Percentiles rank a stretch among this genome's conserved stretches.
Evolutionary conservation across 2,888 invertebrate genomes (phyloP).

Genomic region (Allygus modestus): DNA sequence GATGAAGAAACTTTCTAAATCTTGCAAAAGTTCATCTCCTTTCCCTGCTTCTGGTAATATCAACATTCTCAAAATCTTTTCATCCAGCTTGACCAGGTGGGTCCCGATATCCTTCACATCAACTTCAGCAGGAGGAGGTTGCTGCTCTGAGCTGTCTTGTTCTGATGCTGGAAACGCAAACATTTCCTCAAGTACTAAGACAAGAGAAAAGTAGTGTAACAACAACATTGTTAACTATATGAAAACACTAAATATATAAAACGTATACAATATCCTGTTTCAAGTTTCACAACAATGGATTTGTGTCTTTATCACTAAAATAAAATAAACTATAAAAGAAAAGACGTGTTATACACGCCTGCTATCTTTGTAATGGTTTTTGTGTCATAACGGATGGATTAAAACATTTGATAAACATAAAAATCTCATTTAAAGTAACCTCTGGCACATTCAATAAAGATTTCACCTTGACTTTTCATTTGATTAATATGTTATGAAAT

Average conservation of each 20-base stretch:
- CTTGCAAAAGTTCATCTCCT: constrained; percentile 19
- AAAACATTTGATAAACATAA: neutral
- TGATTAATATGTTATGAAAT: too few relatives aligned
- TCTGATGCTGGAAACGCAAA: constrained; percentile 4
- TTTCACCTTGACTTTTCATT: too few relatives aligned
- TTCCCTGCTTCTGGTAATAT: constrained; percentile 20
- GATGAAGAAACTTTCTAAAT: constrained; percentile 13
- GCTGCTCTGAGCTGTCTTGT: neutral
- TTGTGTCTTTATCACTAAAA: too few relatives aligned
- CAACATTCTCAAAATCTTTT: constrained; percentile 32
- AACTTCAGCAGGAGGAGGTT: neutral
- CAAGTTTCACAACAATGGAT: neutral
- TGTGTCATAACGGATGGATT: too few relatives aligned
- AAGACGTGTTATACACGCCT: neutral
- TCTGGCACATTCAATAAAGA: too few relatives aligned
- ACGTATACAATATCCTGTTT: constrained; percentile 31
- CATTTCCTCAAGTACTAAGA: neutral
- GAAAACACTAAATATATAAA: neutral
- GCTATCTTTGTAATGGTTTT: neutral
- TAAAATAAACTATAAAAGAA: neutral
- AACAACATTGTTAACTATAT: neutral
- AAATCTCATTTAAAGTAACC: too few relatives aligned
- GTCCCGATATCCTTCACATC: constrained; percentile 14
- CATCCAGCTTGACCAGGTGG: constrained; percentile 13
- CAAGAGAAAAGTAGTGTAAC: neutral